Conservation (phyloP, 1,140 invertebrate species). For the Trachymyrmex septentrionalis region DNA sequence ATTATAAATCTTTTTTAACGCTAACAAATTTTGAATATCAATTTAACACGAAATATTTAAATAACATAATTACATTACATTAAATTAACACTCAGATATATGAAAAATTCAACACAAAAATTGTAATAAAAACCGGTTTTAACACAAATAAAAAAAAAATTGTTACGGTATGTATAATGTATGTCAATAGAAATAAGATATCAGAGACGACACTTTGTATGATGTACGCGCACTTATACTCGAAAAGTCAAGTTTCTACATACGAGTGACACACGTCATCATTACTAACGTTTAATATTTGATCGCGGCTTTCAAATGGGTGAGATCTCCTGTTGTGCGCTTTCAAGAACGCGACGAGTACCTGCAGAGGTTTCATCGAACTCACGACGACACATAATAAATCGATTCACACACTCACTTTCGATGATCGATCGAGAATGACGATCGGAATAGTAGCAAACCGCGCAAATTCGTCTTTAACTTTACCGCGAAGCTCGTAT, state of each 20-base stretch:
- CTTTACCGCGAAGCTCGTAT: constrained; percentile 18
- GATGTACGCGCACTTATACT: neutral
- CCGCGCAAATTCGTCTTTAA: constrained; percentile 52
- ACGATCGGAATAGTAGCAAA: neutral
- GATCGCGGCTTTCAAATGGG: neutral
- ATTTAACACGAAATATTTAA: too few species aligned
- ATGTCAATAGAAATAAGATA: neutral
- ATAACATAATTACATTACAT: too few species aligned
- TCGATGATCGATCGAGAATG: constrained; percentile 14
- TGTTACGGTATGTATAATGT: too few species aligned
- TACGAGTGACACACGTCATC: neutral
- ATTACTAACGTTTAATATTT: neutral
- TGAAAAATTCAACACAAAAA: too few species aligned
- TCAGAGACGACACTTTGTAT: neutral
- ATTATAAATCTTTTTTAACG: too few species aligned
- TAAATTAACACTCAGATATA: too few species aligned
- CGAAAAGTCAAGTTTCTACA: neutral
- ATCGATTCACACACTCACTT: neutral
- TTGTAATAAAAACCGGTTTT: too few species aligned
- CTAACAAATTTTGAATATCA: too few species aligned
- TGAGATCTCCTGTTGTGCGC: neutral
- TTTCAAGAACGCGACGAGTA: neutral
- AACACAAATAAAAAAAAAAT: too few species aligned
- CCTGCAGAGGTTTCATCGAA: neutral
- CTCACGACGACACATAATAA: neutral